Percentiles rank a stretch among this genome's conserved stretches.
Conservation (phyloP, 2,113 vertebrate genomes). For the Platichthys flesus region DNA sequence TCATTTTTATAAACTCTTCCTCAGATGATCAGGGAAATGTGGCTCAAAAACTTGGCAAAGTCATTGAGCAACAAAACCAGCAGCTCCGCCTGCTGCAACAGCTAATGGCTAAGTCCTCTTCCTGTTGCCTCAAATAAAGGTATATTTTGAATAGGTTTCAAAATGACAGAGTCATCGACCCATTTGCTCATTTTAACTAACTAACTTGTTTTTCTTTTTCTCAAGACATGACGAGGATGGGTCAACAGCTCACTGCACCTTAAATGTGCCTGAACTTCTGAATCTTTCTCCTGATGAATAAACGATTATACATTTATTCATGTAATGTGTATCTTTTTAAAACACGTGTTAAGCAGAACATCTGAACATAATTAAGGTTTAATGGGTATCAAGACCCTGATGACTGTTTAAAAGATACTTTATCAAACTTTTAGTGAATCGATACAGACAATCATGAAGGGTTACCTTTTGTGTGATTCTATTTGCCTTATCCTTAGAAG, state of each 20-base stretch:
- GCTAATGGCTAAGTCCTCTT: not conserved
- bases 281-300: not conserved
- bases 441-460: not conserved
- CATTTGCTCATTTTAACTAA: not conserved
- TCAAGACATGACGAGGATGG: not conserved
- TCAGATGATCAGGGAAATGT: not conserved
- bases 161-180: too few relatives aligned
- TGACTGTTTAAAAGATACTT: too few relatives aligned
- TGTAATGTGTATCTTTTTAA: not conserved
- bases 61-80: slow-evolving; percentile 18
- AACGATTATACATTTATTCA: not conserved
- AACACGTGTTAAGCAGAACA: not conserved
- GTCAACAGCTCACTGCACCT: not conserved
- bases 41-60: not conserved
- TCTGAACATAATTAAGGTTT: too few relatives aligned
- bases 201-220: not conserved
- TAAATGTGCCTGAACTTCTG: not conserved
- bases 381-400: too few relatives aligned
- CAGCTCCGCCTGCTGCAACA: slow-evolving; percentile 15
- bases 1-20: not conserved
- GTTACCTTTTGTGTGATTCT: too few relatives aligned
- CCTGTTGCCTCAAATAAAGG: not conserved
- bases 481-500: too few relatives aligned
- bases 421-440: not conserved
- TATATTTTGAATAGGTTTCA: too few relatives aligned